Conservation (phyloP, 2,113 vertebrate genomes). For the Thunnus maccoyii region DNA sequence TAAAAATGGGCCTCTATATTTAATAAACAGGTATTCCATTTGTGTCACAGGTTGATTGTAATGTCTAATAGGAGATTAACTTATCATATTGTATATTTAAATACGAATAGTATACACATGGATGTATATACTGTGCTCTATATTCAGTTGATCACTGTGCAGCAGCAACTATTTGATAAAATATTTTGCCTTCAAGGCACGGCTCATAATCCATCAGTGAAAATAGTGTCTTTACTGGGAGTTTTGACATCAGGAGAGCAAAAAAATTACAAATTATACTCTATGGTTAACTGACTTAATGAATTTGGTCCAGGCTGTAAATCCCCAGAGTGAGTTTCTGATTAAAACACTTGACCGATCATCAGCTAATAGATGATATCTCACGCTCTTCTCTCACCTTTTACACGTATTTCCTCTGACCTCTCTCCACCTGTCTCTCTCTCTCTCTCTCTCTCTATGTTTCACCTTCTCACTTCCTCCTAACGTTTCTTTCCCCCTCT, state of each 20-base stretch:
- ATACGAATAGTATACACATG: too few species aligned
- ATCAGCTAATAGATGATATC: neutral
- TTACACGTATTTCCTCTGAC: neutral
- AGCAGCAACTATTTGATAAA: conserved; percentile 17
- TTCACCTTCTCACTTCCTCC: too few species aligned
- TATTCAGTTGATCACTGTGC: neutral
- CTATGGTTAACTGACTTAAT: conserved; percentile 30
- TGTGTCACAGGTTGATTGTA: neutral
- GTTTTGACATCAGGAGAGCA: conserved; percentile 24
- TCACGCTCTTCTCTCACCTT: neutral
- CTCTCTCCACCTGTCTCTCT: too few species aligned
- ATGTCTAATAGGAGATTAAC: neutral
- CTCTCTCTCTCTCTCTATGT: neutral
- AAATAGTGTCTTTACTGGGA: conserved; percentile 34
- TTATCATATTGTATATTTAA: neutral
- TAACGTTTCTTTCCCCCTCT: neutral
- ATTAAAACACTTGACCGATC: conserved; percentile 23
- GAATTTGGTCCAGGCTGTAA: neutral
- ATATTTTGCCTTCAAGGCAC: neutral
- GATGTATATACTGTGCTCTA: neutral
- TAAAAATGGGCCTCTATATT: too few species aligned
- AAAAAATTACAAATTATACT: conserved; percentile 26
- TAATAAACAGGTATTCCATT: too few species aligned
- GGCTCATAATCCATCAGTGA: conserved; percentile 9
- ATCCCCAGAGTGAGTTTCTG: conserved; percentile 20